These are phyloP conservation scores for Smutsia gigantea DNA, from an alignment of 2,797 vertebrate species.

Conservation along the genomic window DNA sequence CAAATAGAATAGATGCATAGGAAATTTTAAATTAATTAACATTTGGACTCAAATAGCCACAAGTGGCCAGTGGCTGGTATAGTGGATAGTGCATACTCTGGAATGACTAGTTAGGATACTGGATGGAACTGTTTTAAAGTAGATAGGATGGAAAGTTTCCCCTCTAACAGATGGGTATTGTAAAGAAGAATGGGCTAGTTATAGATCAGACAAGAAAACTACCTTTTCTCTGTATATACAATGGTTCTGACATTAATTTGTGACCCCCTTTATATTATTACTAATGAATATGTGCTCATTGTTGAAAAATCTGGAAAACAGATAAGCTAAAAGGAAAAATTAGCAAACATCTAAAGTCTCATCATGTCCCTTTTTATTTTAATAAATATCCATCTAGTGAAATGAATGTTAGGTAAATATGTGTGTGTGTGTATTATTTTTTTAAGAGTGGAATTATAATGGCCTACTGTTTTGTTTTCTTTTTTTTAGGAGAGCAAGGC, in stretches of 20 bases:
- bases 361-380: not conserved
- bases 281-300: not conserved
- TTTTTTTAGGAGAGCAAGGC: too few relatives aligned
- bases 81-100: not conserved
- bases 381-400: not conserved
- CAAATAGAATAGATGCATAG: not conserved
- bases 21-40: not conserved
- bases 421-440: not conserved
- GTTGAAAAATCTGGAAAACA: constrained; percentile 30
- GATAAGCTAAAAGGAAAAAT: not conserved
- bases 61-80: not conserved
- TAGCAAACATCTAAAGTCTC: not conserved
- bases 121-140: not conserved
- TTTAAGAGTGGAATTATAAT: not conserved
- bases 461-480: not conserved
- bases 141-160: not conserved
- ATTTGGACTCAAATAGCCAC: not conserved
- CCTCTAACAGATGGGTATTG: not conserved
- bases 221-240: not conserved
- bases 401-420: not conserved
- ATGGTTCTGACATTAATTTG: not conserved
- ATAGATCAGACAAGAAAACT: not conserved
- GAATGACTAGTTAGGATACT: not conserved
- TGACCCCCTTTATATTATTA: not conserved
- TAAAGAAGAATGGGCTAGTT: not conserved